Evolutionary conservation across 2,797 vertebrate genomes (phyloP), one percentile per base, ranked within the genome.

Genomic region (Labeo calbasu): DNA sequence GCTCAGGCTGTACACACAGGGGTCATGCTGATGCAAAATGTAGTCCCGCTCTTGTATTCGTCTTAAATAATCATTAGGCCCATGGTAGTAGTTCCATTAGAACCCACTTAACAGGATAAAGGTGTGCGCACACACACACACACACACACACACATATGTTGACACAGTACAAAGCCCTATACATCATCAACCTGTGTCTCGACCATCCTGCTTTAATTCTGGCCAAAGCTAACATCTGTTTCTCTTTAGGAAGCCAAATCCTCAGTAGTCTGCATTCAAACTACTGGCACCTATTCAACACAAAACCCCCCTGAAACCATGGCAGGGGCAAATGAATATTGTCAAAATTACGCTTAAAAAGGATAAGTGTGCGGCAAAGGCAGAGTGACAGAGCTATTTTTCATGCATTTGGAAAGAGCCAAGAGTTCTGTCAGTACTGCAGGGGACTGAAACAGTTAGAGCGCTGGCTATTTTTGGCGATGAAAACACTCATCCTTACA

Each of bases 151-250:
- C n/a, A 48, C 63, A 50, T 8, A 87, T 75, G 68, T 57, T 79
- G 84, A 70, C 79, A 77, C 79, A 71, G 71, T 78, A 57, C 48
- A 71, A 82, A 81, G 71, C 63, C 61, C 73, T 69, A 77, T 28
- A 77, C 59, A 72, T 86, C 84, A 79, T 72, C 71, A 73, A 84
- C 88, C 84, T 85, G 85, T 84, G 50, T 82, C 70, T 70, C 71
- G 53, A 65, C 81, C 77, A 59, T 85, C 76, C 80, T 57, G 77
- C 23, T 86, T 71, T 82, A 82, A 71, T 75, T 83, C 63, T 25
- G 65, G 70, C 73, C 75, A 50, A 85, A 53, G n/a, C 53, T 7
- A 48, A 82, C 89, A 88, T 90, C 89, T 90, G 89, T 81, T 90
- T 88, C 86, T 90, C 81, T 70, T 90, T 88, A 88, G 71, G 15